Conservation (phyloP, 1,140 invertebrate species). For the Atopsyche davidsoni region DNA sequence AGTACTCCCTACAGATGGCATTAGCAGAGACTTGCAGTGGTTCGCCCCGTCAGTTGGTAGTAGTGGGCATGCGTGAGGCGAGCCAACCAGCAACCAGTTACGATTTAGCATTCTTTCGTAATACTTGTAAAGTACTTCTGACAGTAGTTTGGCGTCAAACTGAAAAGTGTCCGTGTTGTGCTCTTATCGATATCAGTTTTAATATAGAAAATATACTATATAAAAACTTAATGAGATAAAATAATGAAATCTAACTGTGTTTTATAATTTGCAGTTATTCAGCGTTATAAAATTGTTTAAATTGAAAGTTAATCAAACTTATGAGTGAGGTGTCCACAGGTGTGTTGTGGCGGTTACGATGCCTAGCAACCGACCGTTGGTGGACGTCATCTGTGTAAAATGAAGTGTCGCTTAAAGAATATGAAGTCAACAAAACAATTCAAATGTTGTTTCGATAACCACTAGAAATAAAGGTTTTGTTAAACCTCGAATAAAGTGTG, state of each 20-base stretch:
- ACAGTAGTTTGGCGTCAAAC: slow-evolving; percentile 19
- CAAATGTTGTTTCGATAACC: no score
- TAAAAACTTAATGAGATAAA: no score
- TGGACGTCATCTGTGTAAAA: slow-evolving; percentile 19
- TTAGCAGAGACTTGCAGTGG: no score
- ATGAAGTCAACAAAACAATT: no score
- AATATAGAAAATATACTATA: background rate
- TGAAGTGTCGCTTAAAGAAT: slow-evolving; percentile 13
- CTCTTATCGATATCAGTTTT: background rate
- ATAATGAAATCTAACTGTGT: no score
- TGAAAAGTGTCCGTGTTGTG: background rate
- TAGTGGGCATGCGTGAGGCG: slow-evolving; percentile 22
- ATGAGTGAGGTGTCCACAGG: slow-evolving; percentile 26
- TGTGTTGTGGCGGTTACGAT: slow-evolving; percentile 27
- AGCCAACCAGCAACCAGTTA: no score
- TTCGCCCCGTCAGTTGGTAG: no score
- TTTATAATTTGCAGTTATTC: background rate
- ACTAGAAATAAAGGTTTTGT: slow-evolving; percentile 14
- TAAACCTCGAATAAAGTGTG: background rate
- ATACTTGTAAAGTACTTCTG: slow-evolving; percentile 13
- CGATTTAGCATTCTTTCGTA: slow-evolving; percentile 19
- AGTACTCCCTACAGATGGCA: no score
- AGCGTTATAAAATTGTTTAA: slow-evolving; percentile 10
- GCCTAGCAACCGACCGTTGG: slow-evolving; percentile 26
- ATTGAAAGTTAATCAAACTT: slow-evolving; percentile 24